Base-by-base conservation (phyloP, 2,888 invertebrate genomes). In the Papilio protenor region DNA sequence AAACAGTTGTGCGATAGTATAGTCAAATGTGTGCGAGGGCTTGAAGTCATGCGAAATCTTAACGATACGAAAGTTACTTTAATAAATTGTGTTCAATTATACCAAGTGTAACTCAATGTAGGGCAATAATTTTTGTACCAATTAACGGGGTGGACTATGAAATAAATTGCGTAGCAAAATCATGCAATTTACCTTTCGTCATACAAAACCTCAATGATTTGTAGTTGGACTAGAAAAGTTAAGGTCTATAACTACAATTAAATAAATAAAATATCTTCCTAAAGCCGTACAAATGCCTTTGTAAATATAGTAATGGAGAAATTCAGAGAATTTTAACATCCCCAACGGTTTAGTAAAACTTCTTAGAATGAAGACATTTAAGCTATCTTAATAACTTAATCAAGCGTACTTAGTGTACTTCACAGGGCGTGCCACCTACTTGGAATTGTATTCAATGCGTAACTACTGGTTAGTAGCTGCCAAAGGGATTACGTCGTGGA, bases 401-500 rank as follows among this genome's bases (percentile, higher is more conserved):
- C 73, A 55, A 73, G 66, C 8, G 55, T 73, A 64, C 72, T 72
- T 57, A 73, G 66, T 23, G 55, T 18, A 73, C 47, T 55, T 47
- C 40, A 21, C 52, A 49, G 18, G 69, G 55, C 74, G 71, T 23
- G 47, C 78, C 78, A 78, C 78, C 78, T 78, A 78, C 78, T 78
- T 75, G 45, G 78, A 71, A 74, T 72, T 71, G 70, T 78, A 75
- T 73, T 79, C 64, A 40, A 77, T 77, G 80, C 74, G 77, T 81
- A 82, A 83, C 79, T 81, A 78, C 79, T 80, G 77, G 81, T 81
- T 81, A 81, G 79, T 78, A 74, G 72, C 77, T 75, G 77, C 78
- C 77, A 75, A 78, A 80, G 75, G 73, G 81, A 83, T 81, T 80
- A 80, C 57, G 77, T 66, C 69, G 74, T 72, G 69, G 71, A 78